Base-by-base conservation (phyloP, 2,888 invertebrate genomes). In the Acleris emargana region DNA sequence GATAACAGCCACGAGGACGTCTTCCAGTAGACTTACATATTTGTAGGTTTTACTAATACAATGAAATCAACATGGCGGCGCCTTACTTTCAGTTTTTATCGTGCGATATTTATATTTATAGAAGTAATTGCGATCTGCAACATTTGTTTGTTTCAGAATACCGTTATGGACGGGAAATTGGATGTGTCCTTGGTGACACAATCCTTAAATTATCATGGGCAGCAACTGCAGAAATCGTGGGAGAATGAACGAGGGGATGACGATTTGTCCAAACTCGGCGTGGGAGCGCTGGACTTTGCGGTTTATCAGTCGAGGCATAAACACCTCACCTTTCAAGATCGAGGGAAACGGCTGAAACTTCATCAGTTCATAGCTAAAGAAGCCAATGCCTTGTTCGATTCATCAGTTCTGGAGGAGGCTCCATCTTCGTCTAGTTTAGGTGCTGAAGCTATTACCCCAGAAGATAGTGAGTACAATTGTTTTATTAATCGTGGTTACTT, bases 311-410 rank as follows among this genome's bases (percentile, higher is more conserved):
- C 96, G 69, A 93, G 97, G 28, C 96, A 97, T 79, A 97, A 97
- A 82, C 95, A 95, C 74, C 93, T 97, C 49, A 95, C 96, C 61
- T 97, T 97, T 84, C 96, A 96, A 85, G 97, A 97, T 84, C 94
- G 97, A 68, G 96, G 96, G 0, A 97, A 97, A 82, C 93, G 97
- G 22, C 86, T 97, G 62, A 97, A 97, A 81, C 91, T 98, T 50
- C 97, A 97, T 80, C 97, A 97, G 79, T 98, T 98, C 86, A 94
- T 98, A 76, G 96, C 96, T 11, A 96, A 96, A 78, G 97, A 97
- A 87, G 96, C 97, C 2, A 94, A 94, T 78, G 93, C 95, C 58
- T 91, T 98, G 71, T 98, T 96, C 82, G 95, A 93, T 82, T 82
- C 86, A 70, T 93, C 87, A 42, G 81, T 91, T 43, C 81, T 82